Conservation (phyloP, 2,113 vertebrate genomes). For the Nanorana parkeri region DNA sequence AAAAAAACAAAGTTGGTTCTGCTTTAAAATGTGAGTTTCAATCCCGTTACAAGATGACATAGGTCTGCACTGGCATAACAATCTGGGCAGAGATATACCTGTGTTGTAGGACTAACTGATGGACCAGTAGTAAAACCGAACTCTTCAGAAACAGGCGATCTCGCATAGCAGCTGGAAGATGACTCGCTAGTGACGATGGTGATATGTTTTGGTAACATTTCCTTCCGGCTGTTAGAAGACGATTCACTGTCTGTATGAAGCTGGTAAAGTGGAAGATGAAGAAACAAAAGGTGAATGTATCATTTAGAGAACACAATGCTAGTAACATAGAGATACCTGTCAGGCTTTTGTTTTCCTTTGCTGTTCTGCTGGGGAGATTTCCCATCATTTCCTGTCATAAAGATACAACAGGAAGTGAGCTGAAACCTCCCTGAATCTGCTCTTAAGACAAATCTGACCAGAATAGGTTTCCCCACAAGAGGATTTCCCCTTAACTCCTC, state of each 20-base stretch:
- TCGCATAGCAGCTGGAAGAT: slow-evolving; percentile 80
- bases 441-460: no score
- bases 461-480: no score
- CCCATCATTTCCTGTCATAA: no score
- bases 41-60: background rate
- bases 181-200: slow-evolving; percentile 88
- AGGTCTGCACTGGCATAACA: background rate
- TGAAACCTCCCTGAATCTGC: no score
- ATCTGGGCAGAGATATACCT: slow-evolving; percentile 65
- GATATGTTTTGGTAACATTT: slow-evolving; percentile 83
- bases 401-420: no score
- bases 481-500: no score
- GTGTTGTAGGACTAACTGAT: slow-evolving; percentile 67
- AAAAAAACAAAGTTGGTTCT: no score
- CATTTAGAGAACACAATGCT: no score
- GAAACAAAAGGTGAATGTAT: background rate
- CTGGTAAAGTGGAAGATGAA: slow-evolving; percentile 68
- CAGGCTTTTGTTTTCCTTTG: no score
- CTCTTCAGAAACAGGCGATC: slow-evolving; percentile 69
- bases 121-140: slow-evolving; percentile 71
- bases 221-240: slow-evolving; percentile 88
- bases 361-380: no score
- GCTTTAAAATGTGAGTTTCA: no score
- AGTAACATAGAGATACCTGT: no score
- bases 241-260: slow-evolving; percentile 88